These are phyloP conservation scores for Linnaemya vulpina DNA, from an alignment of 2,888 invertebrate species.

Conservation along the genomic window DNA sequence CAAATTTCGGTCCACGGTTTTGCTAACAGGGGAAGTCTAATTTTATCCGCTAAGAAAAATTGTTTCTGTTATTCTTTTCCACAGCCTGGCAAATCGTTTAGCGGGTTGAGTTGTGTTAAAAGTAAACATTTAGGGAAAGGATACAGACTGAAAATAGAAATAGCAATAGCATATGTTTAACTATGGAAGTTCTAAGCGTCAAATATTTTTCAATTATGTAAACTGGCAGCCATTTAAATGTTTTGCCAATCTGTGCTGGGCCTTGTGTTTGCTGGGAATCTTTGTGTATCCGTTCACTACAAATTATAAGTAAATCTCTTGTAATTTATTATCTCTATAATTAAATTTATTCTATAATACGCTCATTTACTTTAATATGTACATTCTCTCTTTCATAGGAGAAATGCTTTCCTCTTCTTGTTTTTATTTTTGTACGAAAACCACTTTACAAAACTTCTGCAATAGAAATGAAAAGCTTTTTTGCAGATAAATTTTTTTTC, in stretches of 20 bases:
- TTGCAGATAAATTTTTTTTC: background rate
- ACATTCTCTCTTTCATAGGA: background rate
- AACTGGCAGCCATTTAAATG: too few species aligned
- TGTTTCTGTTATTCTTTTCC: too few species aligned
- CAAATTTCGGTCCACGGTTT: too few species aligned
- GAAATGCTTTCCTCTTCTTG: background rate
- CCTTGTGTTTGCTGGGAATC: conserved; percentile 13
- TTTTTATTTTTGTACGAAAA: conserved; percentile 4
- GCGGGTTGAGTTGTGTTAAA: too few species aligned
- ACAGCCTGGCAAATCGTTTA: too few species aligned
- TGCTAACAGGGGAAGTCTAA: too few species aligned
- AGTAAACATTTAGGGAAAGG: too few species aligned
- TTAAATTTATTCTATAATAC: conserved; percentile 26
- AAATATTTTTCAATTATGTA: too few species aligned
- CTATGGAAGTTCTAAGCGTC: too few species aligned
- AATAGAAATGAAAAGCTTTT: conserved; percentile 30
- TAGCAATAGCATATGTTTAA: too few species aligned
- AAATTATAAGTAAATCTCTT: conserved; percentile 37
- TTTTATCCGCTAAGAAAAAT: too few species aligned
- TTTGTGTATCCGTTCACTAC: conserved; percentile 54
- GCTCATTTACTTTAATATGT: conserved; percentile 22
- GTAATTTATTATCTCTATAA: conserved; percentile 54
- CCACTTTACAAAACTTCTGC: background rate
- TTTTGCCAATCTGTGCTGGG: background rate
- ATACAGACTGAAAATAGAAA: too few species aligned